These are phyloP conservation scores for Galaxea fascicularis DNA, from an alignment of 92 coral and sea anemone genomes.

Conservation along the genomic window DNA sequence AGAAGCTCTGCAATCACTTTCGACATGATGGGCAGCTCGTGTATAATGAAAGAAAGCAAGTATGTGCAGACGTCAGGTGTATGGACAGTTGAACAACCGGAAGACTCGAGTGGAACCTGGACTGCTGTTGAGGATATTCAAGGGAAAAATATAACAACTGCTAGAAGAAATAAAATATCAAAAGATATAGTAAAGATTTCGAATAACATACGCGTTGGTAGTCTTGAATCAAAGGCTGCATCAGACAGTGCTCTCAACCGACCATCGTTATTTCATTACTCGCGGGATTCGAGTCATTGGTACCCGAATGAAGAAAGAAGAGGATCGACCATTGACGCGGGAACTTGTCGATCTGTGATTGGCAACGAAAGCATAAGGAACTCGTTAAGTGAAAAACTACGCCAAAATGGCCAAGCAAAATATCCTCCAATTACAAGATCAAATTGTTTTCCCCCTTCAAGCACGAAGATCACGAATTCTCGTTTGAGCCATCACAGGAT, in stretches of 20 bases:
- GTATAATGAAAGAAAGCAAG: conserved; percentile 29
- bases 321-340: neutral
- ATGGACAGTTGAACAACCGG: neutral
- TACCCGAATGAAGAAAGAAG: neutral
- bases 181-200: neutral
- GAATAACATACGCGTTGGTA: neutral
- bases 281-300: neutral
- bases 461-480: neutral
- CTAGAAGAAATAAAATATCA: neutral
- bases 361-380: neutral
- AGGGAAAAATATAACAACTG: neutral
- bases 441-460: neutral
- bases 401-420: neutral
- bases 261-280: neutral
- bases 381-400: neutral
- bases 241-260: conserved; percentile 22
- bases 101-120: neutral
- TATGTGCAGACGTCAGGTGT: conserved; percentile 11
- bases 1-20: conserved; percentile 31
- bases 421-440: neutral
- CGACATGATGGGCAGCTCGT: conserved; percentile 26
- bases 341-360: neutral
- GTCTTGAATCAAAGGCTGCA: conserved; percentile 1
- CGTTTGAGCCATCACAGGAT: neutral
- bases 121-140: neutral